phyloP scores from a whole-genome alignment of 1,140 invertebrate genomes.

The Rhagoletis zephyria region DNA sequence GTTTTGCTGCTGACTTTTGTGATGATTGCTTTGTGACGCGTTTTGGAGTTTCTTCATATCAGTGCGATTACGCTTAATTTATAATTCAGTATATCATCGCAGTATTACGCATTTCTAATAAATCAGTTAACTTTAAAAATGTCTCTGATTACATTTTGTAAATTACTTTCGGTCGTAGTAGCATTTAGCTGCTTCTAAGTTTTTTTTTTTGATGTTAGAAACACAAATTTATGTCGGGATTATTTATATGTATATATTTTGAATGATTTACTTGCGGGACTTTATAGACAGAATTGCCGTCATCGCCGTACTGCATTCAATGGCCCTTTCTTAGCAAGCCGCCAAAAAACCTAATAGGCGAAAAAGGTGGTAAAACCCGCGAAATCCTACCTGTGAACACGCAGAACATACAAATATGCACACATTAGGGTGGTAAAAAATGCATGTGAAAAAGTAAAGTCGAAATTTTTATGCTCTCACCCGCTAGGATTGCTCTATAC shows the following conservation, averaged over 20 bases:
- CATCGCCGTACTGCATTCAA: no score
- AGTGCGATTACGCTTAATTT: constrained; percentile 59
- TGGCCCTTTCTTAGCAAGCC: no score
- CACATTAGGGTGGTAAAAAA: no score
- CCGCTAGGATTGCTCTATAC: no score
- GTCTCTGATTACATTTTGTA: constrained; percentile 66
- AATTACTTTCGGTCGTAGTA: neutral
- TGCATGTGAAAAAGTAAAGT: no score
- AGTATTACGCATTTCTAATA: constrained; percentile 70
- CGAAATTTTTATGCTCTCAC: no score
- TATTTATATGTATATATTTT: neutral
- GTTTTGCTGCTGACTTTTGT: neutral
- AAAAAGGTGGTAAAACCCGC: no score
- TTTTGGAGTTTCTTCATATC: neutral
- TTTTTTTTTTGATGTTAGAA: neutral
- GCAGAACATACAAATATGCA: no score
- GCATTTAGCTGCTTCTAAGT: neutral
- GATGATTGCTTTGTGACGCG: neutral
- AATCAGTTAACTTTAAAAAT: constrained; percentile 71
- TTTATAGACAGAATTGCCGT: no score
- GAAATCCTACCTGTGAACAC: no score
- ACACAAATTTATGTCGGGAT: constrained; percentile 1
- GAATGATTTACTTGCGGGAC: neutral
- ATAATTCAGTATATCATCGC: constrained; percentile 71
- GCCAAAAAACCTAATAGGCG: no score